Conservation (phyloP, 2,797 vertebrate species). For the Diplodus puntazzo region DNA sequence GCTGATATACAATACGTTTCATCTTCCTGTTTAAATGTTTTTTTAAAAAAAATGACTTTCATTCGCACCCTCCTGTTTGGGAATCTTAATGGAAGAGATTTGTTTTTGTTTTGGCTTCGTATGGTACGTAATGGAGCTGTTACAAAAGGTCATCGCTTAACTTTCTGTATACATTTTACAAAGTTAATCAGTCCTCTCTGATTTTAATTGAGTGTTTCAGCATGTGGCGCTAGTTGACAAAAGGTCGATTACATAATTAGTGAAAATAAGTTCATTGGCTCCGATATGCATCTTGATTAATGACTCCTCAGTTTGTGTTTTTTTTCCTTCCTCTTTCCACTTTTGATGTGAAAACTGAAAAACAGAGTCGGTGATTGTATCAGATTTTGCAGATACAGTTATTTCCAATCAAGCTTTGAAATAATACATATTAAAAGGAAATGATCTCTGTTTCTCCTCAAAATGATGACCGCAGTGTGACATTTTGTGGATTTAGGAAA, state of each 20-base stretch:
- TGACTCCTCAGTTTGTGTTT: constrained; percentile 22
- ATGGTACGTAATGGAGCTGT: constrained; percentile 13
- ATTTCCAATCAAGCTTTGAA: not conserved
- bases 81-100: constrained; percentile 16
- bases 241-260: constrained; percentile 76
- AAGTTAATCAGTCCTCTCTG: constrained; percentile 44
- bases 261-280: constrained; percentile 59
- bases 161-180: constrained; percentile 38
- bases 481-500: not conserved
- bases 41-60: constrained; percentile 15
- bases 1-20: not conserved
- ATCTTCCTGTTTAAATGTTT: not conserved
- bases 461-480: not conserved
- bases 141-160: constrained; percentile 47
- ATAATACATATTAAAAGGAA: not conserved
- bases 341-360: constrained; percentile 6
- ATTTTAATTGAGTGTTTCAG: constrained; percentile 63
- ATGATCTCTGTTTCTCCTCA: not conserved
- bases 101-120: constrained; percentile 39
- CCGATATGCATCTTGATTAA: constrained; percentile 67
- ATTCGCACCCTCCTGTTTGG: constrained; percentile 16
- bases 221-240: constrained; percentile 18
- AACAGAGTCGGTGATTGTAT: constrained; percentile 1
- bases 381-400: not conserved
- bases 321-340: constrained; percentile 15